Conservation (phyloP, 2,113 vertebrate species). For the Varanus komodoensis region DNA sequence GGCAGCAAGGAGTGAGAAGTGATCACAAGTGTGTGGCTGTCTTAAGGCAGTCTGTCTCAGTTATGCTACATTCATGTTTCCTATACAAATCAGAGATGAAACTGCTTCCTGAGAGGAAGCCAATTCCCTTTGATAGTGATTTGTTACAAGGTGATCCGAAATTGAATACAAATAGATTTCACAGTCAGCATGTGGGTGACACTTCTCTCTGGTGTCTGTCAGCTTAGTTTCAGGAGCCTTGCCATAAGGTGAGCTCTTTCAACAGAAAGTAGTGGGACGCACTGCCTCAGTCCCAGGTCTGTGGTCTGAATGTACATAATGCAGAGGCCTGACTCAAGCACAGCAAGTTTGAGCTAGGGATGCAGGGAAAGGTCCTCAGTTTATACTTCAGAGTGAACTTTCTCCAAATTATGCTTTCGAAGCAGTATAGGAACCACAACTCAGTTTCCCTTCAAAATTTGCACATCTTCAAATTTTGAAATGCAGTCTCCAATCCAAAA, state of each 20-base stretch:
- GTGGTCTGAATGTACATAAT: background rate
- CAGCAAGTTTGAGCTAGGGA: background rate
- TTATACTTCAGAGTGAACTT: too few species aligned
- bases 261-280: background rate
- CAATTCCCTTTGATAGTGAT: conserved; percentile 35
- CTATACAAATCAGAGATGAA: conserved; percentile 50
- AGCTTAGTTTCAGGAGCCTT: conserved; percentile 8
- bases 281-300: too few species aligned
- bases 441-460: too few species aligned
- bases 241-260: background rate
- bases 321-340: background rate
- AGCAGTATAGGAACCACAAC: too few species aligned
- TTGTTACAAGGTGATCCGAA: conserved; percentile 46
- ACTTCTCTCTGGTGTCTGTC: conserved; percentile 25
- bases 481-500: too few species aligned
- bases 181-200: conserved; percentile 9
- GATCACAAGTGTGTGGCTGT: conserved; percentile 18
- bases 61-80: conserved; percentile 43
- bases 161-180: conserved; percentile 49
- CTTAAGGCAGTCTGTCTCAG: conserved; percentile 20
- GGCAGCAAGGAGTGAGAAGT: conserved; percentile 38
- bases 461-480: too few species aligned
- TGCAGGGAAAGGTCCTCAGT: too few species aligned
- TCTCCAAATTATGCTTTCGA: too few species aligned
- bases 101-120: conserved; percentile 33